phyloP scores from a whole-genome alignment of 2,888 invertebrate genomes.

The Luffia ferchaultella region DNA sequence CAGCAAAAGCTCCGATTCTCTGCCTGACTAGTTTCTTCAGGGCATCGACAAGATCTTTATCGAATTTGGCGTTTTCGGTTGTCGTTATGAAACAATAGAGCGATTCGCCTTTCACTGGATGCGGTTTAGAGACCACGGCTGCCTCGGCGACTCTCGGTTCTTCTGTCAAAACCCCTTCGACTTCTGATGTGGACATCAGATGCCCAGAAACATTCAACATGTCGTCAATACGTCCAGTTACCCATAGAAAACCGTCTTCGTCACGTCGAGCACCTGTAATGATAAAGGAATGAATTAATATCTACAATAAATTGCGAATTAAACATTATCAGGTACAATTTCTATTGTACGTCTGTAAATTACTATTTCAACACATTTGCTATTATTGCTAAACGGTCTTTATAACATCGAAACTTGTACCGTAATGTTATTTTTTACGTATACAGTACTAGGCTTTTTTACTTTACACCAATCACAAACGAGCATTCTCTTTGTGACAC shows the following conservation, averaged over 20 bases:
- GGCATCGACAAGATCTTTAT: constrained; percentile 73
- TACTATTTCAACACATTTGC: no score
- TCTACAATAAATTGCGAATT: no score
- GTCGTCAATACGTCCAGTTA: constrained; percentile 97
- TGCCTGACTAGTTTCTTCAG: constrained; percentile 83
- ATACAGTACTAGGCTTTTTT: no score
- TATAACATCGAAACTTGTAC: no score
- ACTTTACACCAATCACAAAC: no score
- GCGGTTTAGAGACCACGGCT: constrained; percentile 95
- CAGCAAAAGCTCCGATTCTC: constrained; percentile 95
- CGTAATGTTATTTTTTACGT: no score
- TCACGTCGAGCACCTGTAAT: constrained; percentile 85
- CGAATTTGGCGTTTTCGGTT: constrained; percentile 71
- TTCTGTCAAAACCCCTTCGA: constrained; percentile 83
- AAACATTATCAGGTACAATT: no score
- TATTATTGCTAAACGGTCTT: no score
- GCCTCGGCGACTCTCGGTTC: constrained; percentile 85
- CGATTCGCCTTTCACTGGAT: constrained; percentile 95
- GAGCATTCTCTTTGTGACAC: no score
- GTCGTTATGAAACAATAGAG: constrained; percentile 97
- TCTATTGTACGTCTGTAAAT: no score
- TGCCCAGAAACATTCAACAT: constrained; percentile 99
- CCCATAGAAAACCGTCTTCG: constrained; percentile 94
- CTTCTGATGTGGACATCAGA: constrained; percentile 96
- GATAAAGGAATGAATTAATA: not conserved